Percentiles rank a stretch among this genome's conserved stretches.
phyloP scores from a whole-genome alignment of 2,797 vertebrate species.

The Gorsachius magnificus region DNA sequence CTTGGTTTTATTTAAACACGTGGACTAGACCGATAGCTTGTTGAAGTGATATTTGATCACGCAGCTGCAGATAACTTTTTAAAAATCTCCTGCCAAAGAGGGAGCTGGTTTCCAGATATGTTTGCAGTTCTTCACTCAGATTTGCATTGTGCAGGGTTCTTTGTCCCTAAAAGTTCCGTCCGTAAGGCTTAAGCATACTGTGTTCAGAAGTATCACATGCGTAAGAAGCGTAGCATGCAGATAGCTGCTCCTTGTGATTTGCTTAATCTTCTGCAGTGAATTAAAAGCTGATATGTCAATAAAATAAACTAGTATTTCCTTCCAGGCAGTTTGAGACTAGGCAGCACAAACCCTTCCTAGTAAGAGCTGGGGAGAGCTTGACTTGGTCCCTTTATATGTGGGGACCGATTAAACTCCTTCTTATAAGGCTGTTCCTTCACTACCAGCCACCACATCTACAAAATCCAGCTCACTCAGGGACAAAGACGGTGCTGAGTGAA shows the following conservation, averaged over 20 bases:
- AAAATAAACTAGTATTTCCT: neutral
- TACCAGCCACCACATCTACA: neutral
- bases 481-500: neutral
- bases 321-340: neutral
- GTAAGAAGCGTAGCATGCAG: neutral
- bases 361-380: neutral
- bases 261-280: neutral
- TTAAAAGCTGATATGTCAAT: neutral
- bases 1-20: neutral
- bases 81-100: neutral
- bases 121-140: neutral
- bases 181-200: neutral
- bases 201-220: rapidly evolving
- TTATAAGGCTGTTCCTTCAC: neutral
- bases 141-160: neutral
- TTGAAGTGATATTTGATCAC: neutral
- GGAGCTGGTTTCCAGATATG: neutral
- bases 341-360: neutral
- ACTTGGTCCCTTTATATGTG: neutral
- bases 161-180: neutral
- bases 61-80: neutral
- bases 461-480: neutral
- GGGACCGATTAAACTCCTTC: neutral
- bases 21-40: neutral
- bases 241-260: neutral